Evolutionary conservation across 2,888 invertebrate species (phyloP).

Genomic region (Hirtodrosophila trivittata): DNA sequence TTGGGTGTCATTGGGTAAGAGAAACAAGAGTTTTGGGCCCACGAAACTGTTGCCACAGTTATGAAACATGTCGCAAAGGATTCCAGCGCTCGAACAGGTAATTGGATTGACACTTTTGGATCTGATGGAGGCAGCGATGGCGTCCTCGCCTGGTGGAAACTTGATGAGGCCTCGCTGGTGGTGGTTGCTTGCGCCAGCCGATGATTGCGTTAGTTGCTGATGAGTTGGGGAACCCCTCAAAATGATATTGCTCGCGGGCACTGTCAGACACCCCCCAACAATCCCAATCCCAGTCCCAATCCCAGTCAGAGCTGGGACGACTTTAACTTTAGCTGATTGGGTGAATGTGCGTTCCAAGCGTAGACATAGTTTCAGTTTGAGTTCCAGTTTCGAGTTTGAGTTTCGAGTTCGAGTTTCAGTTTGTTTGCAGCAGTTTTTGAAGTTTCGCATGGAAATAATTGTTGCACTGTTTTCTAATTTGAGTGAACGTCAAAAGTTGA

Average conservation of each 20-base stretch:
- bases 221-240: slow-evolving; percentile 53
- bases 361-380: no score
- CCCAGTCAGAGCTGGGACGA: slow-evolving; percentile 10
- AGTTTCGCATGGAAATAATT: slow-evolving; percentile 71
- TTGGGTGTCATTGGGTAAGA: slow-evolving; percentile 1
- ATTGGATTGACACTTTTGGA: slow-evolving; percentile 83
- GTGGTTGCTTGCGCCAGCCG: slow-evolving; percentile 61
- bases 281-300: slow-evolving; percentile 1
- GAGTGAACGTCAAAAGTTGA: slow-evolving; percentile 66
- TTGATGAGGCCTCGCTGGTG: slow-evolving; percentile 74
- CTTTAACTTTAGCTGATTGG: slow-evolving; percentile 68
- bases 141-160: slow-evolving; percentile 54
- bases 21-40: slow-evolving; percentile 22
- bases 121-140: slow-evolving; percentile 56
- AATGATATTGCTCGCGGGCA: slow-evolving; percentile 71
- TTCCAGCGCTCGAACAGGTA: slow-evolving; percentile 80
- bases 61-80: slow-evolving; percentile 81
- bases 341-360: no score
- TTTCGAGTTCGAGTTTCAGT: slow-evolving; percentile 29
- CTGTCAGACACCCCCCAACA: slow-evolving; percentile 12
- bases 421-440: slow-evolving; percentile 42
- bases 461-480: slow-evolving; percentile 73
- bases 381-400: slow-evolving; percentile 35
- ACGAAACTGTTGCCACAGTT: slow-evolving; percentile 46
- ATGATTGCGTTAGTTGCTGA: slow-evolving; percentile 79